Evolutionary conservation across 2,888 invertebrate genomes (phyloP), one percentile per base, ranked within the genome.

Genomic region (Dermolepida albohirtum): DNA sequence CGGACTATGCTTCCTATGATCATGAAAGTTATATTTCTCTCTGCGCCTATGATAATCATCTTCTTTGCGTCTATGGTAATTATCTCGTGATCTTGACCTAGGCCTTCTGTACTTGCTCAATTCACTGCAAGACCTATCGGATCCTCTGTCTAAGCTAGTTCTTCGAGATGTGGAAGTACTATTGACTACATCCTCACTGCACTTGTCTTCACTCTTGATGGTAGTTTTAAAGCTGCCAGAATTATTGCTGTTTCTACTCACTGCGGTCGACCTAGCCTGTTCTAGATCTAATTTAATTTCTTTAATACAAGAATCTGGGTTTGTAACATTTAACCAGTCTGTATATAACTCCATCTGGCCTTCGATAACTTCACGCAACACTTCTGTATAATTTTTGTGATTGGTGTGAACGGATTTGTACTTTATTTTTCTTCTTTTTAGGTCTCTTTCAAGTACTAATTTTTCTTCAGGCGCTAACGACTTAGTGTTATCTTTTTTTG

Each of bases 361-460:
- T 78, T 80, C 83, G 72, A 90, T 89, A 43, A 89, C 85, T 74
- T 87, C 88, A 1, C 87, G 82, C 44, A 89, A 81, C 8, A 87
- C 85, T 77, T 89, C 86, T 0, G 86, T 87, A 76, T 89, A 87
- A 79, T 86, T 87, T 74, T 84, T 84, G 6, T 84, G 82, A 74
- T 86, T 87, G 57, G 87, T 85, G 59, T 88, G 86, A 34, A 87
- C 87, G 43, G 83, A 80, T 76, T 80, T 83, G 79, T 89, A 88
- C 80, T 87, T 87, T 52, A 86, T 79, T 74, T 88, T 84, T 12
- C 89, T 84, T 11, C 89, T 84, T 80, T 87, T 87, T 78, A 88
- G 86, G 78, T 90, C 86, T 51, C 89, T 85, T 78, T 87, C 84
- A 74, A 85, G 85, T 2, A 86, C 84, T 72, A 87, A 75, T 63